Base-by-base conservation (phyloP, 1,140 invertebrate genomes). In the Tetranychus urticae region DNA sequence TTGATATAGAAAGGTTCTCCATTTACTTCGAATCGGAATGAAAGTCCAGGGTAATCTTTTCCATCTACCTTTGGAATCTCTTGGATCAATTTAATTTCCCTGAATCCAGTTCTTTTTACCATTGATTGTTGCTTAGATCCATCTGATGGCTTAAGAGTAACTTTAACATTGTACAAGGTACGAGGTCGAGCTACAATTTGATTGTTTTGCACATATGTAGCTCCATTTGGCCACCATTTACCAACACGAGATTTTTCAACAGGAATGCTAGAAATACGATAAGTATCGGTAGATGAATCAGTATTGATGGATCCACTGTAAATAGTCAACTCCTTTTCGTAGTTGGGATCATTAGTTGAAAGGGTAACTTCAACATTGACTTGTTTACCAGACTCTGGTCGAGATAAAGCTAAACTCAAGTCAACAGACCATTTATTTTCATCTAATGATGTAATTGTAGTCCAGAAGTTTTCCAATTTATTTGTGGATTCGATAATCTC, bases 21-120 rank as follows among this genome's bases (percentile, higher is more conserved):
- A 72, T 98, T 99, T 1, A 98, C 77, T 67, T 78, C 77, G 67
- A 97, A 90, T 67, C 86, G 89, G 71, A 97, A 97, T 13, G 81
- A 82, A 1, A 83, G 72, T 35, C 90, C 90, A 23, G 23, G 23
- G 0, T 23, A 23, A 23, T 23, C 23, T 23, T 23, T 23, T 72
- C 69, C 23, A 8, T 47, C 42, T 2, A 7, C 45, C 23, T 13
- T n/a, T 8, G 52, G 31, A 48, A 59, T 37, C 34, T 75, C 70
- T 67, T 78, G 73, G 47, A 78, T 68, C 5, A 78, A 69, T 72
- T 90, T 80, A 6, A 94, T 74, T 1, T 82, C 90, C 67, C 91
- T 75, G 68, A 97, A 96, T 12, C 89, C 93, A 65, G 96, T 78
- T 66, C 73, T 74, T 12, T 76, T 63, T 14, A 77, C 68, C 67